Conservation (phyloP, 1,140 invertebrate genomes). For the Tigriopus japonicus region DNA sequence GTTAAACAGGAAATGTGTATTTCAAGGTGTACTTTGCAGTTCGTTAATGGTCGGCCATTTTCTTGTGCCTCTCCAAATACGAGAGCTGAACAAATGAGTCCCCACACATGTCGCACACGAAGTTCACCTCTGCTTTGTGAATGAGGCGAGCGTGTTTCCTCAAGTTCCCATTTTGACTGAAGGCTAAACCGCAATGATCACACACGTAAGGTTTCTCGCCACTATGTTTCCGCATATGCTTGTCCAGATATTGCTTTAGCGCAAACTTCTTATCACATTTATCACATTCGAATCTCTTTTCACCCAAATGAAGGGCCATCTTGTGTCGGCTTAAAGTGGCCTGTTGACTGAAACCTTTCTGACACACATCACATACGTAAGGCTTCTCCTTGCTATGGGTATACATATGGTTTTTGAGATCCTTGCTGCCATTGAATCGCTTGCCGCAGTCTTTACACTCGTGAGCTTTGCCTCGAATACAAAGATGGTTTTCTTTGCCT, state of each 20-base stretch:
- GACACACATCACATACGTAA: constrained; percentile 48
- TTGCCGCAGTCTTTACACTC: too few species aligned
- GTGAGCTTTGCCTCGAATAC: too few species aligned
- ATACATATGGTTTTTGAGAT: constrained; percentile 16
- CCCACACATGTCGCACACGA: constrained; percentile 19
- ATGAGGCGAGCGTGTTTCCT: constrained; percentile 18
- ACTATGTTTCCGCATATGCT: constrained; percentile 20
- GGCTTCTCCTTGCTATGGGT: constrained; percentile 34
- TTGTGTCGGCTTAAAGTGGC: constrained; percentile 52
- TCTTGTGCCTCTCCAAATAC: constrained; percentile 18
- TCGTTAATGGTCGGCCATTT: constrained; percentile 4
- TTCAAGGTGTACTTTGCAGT: too few species aligned
- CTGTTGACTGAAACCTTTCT: constrained; percentile 51
- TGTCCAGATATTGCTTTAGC: constrained; percentile 33
- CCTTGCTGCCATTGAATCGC: too few species aligned
- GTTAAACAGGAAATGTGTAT: too few species aligned
- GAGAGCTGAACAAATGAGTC: constrained; percentile 19
- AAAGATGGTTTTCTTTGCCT: too few species aligned
- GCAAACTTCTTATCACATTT: constrained; percentile 51
- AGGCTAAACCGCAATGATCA: constrained; percentile 18
- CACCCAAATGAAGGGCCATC: constrained; percentile 43
- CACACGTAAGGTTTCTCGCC: constrained; percentile 20
- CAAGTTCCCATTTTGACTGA: constrained; percentile 18
- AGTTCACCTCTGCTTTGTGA: constrained; percentile 18
- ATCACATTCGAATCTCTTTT: constrained; percentile 49